Evolutionary conservation across 2,797 vertebrate genomes (phyloP).

Genomic region (Hippopotamyrus pictus): DNA sequence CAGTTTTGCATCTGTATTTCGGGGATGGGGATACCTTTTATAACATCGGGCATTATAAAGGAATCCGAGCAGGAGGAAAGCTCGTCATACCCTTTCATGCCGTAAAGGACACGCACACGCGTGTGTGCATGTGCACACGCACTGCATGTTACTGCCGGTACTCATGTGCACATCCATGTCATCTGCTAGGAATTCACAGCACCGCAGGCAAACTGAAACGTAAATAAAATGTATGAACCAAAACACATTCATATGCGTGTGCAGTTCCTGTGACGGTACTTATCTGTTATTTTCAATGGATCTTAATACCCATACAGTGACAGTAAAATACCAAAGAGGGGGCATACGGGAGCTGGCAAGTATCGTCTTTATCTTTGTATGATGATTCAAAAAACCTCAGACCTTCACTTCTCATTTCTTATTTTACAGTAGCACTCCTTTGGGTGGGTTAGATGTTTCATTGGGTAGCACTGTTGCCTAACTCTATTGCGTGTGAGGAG

Average conservation of each 20-base stretch:
- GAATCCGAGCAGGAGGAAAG: background rate
- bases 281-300: background rate
- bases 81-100: background rate
- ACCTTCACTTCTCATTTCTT: background rate
- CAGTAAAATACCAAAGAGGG: background rate
- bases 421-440: background rate
- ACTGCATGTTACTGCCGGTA: too few relatives aligned
- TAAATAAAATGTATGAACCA: background rate
- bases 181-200: background rate
- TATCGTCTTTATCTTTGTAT: background rate
- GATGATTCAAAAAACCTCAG: background rate
- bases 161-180: background rate
- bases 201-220: background rate
- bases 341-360: background rate
- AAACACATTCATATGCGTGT: background rate
- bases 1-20: slow-evolving; percentile 43
- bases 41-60: background rate
- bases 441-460: background rate
- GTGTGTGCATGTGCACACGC: background rate
- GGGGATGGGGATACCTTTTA: slow-evolving; percentile 40
- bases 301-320: background rate
- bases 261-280: background rate
- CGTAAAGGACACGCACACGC: background rate
- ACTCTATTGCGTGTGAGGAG: background rate
- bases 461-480: background rate